Evolutionary conservation across 1,140 invertebrate genomes (phyloP), one percentile per base, ranked within the genome.

Genomic region (Leptinotarsa undecemlineata): DNA sequence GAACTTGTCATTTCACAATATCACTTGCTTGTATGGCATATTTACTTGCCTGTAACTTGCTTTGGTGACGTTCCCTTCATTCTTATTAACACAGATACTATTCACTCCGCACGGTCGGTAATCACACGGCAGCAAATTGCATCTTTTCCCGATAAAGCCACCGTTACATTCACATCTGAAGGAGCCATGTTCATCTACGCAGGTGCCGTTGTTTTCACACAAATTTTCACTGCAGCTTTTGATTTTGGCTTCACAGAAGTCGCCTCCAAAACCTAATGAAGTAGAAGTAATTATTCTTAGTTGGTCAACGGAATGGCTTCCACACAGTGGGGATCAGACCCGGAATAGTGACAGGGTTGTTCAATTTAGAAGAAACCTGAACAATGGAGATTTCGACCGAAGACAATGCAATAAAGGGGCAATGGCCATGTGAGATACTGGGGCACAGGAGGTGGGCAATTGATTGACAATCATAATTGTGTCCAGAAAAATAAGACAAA

Each of bases 151-250:
- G 6, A 88, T 78, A 79, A 85, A 90, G 69, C 91, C 91, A 11
- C 83, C 72, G 48, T 83, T 84, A 82, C 92, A 93, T 64, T 86
- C 81, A 80, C 92, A 93, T 23, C 84, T 77, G 85, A 88, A 92
- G 1, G 87, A 86, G 62, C 80, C 83, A 73, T 82, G 81, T 5
- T 82, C 71, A 71, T 87, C 88, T 1, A 84, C 77, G 80, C 90
- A 91, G 20, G 79, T 86, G 0, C 86, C 90, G 71, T 86, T 87
- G 80, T 91, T 90, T 76, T 86, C 81, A 81, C 91, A 92, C 4
- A 87, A 84, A 19, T 81, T 81, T 26, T 78, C 76, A 11, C 81
- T 72, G 70, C 89, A 90, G 48, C 85, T 83, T 74, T 88, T 84
- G 17, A 85, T 72, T 61, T 82, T 74, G 21, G 79, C 79, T 76